Evolutionary conservation across 2,113 vertebrate genomes (phyloP).

Genomic region (Gymnocephalus cernua): DNA sequence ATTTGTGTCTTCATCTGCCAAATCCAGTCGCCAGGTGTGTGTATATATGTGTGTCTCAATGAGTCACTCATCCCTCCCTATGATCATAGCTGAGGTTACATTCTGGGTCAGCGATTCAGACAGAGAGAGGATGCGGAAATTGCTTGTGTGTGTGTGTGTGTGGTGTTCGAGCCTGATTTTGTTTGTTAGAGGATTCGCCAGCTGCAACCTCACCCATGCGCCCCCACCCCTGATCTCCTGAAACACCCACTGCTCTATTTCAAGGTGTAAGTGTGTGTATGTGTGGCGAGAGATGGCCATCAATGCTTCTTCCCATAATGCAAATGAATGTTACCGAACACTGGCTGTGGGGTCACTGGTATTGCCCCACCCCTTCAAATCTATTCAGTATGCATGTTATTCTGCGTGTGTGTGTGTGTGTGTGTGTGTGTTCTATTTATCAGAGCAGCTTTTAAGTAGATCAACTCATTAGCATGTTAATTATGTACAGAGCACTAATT

Average conservation of each 20-base stretch:
- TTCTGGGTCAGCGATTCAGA: slow-evolving; percentile 78
- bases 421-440: slow-evolving; percentile 66
- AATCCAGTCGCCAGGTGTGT: slow-evolving; percentile 69
- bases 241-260: slow-evolving; percentile 59
- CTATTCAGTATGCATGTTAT: slow-evolving; percentile 59
- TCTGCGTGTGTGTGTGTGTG: not conserved
- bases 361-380: slow-evolving; percentile 60
- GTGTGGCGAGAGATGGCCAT: slow-evolving; percentile 41
- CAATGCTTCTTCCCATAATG: slow-evolving; percentile 61
- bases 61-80: slow-evolving; percentile 72
- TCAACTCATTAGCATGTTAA: slow-evolving; percentile 89
- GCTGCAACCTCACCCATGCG: slow-evolving; percentile 76
- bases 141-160: slow-evolving; percentile 63
- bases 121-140: slow-evolving; percentile 81
- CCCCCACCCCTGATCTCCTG: slow-evolving; percentile 58
- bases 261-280: slow-evolving; percentile 40
- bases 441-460: slow-evolving; percentile 83
- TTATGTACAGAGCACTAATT: slow-evolving; percentile 87
- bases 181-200: slow-evolving; percentile 76
- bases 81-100: slow-evolving; percentile 80
- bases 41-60: slow-evolving; percentile 63
- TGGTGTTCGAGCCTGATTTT: slow-evolving; percentile 63
- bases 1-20: slow-evolving; percentile 63
- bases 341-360: slow-evolving; percentile 56
- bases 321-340: slow-evolving; percentile 70